phyloP scores from a whole-genome alignment of 2,113 vertebrate genomes.

The Ariopsis seemanni region DNA sequence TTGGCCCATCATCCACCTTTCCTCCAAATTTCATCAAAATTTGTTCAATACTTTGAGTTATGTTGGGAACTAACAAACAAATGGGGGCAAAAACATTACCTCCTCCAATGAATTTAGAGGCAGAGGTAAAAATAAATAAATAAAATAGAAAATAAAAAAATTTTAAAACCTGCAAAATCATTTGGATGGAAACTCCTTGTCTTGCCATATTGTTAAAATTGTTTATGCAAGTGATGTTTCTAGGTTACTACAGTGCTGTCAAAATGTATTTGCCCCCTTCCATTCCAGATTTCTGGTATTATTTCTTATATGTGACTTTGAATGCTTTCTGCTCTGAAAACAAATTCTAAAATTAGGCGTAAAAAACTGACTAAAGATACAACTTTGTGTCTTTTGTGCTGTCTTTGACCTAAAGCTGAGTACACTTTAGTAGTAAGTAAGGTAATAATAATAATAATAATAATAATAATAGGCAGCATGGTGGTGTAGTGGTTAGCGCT shows the following conservation, averaged over 20 bases:
- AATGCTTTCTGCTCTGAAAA: not conserved
- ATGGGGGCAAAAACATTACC: no score
- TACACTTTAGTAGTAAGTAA: not conserved
- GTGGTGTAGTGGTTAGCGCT: no score
- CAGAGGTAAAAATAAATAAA: no score
- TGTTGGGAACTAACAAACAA: no score
- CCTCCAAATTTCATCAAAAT: no score
- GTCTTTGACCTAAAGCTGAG: not conserved
- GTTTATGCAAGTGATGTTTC: not conserved
- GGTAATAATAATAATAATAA: not conserved
- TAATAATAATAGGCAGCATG: not conserved
- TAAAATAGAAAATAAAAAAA: not conserved
- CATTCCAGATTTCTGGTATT: not conserved
- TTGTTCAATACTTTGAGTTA: no score
- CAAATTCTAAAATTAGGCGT: not conserved
- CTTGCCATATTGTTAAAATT: not conserved
- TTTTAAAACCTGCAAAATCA: not conserved
- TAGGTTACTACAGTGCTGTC: not conserved
- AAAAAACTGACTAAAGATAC: not conserved
- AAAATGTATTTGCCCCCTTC: not conserved
- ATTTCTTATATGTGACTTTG: not conserved
- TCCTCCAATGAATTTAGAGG: no score
- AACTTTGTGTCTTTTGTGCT: not conserved
- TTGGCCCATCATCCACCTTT: no score
- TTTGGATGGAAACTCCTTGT: not conserved